These are phyloP conservation scores for Cyphomyrus discorhynchus DNA, from an alignment of 2,113 vertebrate species.

Conservation along the genomic window DNA sequence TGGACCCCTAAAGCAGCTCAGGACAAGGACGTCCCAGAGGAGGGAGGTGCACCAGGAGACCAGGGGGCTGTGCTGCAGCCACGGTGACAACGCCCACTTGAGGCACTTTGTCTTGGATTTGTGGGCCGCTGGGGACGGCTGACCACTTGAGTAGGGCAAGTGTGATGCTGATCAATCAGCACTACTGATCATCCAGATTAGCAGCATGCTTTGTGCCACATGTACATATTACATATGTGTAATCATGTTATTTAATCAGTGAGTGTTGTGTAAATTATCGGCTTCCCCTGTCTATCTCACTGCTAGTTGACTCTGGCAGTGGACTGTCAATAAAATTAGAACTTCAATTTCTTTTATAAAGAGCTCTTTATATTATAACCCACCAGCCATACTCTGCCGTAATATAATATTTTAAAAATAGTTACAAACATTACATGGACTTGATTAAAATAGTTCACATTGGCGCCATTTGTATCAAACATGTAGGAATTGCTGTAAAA, in stretches of 20 bases:
- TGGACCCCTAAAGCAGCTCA: background rate
- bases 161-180: background rate
- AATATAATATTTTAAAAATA: background rate
- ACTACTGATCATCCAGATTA: background rate
- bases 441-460: background rate
- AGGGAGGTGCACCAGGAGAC: no score
- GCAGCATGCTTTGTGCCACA: background rate
- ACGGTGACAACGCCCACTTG: background rate
- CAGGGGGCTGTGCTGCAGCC: background rate
- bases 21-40: no score
- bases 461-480: background rate
- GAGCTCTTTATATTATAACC: background rate
- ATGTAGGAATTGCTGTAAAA: background rate
- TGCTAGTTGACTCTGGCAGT: background rate
- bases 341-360: background rate
- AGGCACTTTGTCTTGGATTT: background rate
- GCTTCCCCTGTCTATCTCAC: background rate
- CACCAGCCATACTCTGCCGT: background rate
- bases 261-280: background rate
- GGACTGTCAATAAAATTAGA: background rate
- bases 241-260: background rate
- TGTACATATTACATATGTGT: background rate
- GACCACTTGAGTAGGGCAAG: no score
- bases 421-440: background rate
- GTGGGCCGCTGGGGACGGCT: no score